Evolutionary conservation across 2,113 vertebrate genomes (phyloP).

Genomic region (Ailuropoda melanoleuca): DNA sequence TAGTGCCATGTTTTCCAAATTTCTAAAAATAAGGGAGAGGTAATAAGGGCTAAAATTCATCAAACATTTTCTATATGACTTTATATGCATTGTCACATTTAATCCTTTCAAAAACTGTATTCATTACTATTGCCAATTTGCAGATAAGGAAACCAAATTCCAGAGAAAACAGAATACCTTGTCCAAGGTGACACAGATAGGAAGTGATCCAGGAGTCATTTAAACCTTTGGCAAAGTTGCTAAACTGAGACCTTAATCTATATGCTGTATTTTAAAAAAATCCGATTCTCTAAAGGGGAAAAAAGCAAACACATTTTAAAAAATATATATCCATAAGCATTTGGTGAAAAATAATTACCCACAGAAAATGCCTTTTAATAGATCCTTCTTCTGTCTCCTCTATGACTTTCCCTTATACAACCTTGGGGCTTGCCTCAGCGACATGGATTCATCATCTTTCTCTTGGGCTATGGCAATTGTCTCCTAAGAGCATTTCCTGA

Average conservation of each 20-base stretch:
- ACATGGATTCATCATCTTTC: neutral
- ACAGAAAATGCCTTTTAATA: neutral
- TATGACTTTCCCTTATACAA: neutral
- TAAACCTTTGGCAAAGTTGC: neutral
- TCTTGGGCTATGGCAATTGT: neutral
- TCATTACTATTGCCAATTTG: neutral
- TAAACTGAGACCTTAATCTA: neutral
- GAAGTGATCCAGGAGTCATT: neutral
- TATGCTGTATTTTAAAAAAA: neutral
- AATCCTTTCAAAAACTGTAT: neutral
- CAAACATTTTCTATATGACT: neutral
- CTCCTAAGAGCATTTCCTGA: neutral
- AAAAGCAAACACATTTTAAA: neutral
- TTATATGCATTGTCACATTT: neutral
- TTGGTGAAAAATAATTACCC: neutral
- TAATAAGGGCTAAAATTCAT: slow-evolving; percentile 6
- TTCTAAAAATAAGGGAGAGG: neutral
- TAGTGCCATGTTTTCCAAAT: neutral
- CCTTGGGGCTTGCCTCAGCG: neutral
- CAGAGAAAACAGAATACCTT: neutral
- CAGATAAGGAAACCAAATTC: neutral
- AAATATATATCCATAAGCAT: neutral
- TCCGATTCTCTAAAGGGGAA: neutral
- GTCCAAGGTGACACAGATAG: neutral
- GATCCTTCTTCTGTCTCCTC: neutral